phyloP scores from a whole-genome alignment of 2,113 vertebrate species.

The Semicossyphus pulcher region DNA sequence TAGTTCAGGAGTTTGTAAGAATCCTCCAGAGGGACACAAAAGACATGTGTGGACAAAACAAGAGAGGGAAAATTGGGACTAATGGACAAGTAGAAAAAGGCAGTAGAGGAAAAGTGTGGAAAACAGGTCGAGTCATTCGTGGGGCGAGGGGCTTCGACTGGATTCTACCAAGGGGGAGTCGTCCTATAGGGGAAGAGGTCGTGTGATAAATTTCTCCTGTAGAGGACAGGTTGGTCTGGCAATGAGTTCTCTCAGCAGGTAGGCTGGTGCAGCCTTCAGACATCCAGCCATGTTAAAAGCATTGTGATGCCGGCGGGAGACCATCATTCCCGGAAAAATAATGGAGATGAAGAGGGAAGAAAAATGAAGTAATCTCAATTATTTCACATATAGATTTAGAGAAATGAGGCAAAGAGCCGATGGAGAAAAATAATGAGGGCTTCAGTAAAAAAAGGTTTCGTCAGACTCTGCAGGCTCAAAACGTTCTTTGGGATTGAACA shows the following conservation, averaged over 20 bases:
- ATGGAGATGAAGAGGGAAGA: conserved; percentile 51
- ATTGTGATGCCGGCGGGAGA: conserved; percentile 79
- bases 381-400: no score
- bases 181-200: conserved; percentile 67
- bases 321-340: conserved; percentile 69
- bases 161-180: conserved; percentile 59
- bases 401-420: neutral
- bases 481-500: conserved; percentile 5
- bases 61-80: neutral
- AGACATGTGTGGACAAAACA: conserved; percentile 15
- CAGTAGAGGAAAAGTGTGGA: conserved; percentile 13
- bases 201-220: conserved; percentile 76
- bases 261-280: conserved; percentile 75
- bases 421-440: conserved; percentile 4
- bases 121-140: conserved; percentile 41
- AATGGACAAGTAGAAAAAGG: neutral
- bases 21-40: conserved; percentile 19
- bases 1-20: conserved; percentile 24
- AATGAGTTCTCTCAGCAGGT: conserved; percentile 83
- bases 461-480: conserved; percentile 8
- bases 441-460: neutral
- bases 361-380: conserved; percentile 49
- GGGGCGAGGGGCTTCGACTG: conserved; percentile 15
- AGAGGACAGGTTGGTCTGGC: conserved; percentile 80
- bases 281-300: conserved; percentile 84